Evolutionary conservation across 2,888 invertebrate species (phyloP).

Genomic region (Nemurella pictetii): DNA sequence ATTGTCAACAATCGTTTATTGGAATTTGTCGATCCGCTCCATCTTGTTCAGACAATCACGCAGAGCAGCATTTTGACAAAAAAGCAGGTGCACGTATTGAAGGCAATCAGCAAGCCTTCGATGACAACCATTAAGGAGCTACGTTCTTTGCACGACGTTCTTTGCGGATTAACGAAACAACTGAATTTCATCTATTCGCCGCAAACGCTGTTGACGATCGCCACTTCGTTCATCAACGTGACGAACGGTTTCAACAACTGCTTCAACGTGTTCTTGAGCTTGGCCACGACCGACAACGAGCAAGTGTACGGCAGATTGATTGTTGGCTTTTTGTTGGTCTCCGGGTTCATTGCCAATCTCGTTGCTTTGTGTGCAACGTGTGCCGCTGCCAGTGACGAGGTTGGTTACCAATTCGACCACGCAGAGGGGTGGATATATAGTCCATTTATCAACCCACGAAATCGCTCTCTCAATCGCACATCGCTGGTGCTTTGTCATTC

Average conservation of each 20-base stretch:
- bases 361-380: neutral
- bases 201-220: constrained; percentile 42
- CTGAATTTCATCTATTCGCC: constrained; percentile 43
- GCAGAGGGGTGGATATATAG: too few relatives aligned
- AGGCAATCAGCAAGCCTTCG: constrained; percentile 6
- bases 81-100: constrained; percentile 10
- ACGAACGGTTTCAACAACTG: constrained; percentile 27
- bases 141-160: constrained; percentile 42
- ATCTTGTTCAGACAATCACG: neutral
- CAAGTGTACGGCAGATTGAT: neutral
- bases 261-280: constrained; percentile 14
- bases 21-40: constrained; percentile 20
- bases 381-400: constrained; percentile 17
- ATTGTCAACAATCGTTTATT: neutral
- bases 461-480: too few relatives aligned
- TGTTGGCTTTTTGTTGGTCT: constrained; percentile 2
- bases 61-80: neutral
- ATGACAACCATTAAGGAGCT: constrained; percentile 32
- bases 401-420: neutral
- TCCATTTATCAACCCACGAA: too few relatives aligned
- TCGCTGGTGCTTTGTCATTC: too few relatives aligned
- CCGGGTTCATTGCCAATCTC: neutral
- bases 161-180: constrained; percentile 42
- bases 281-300: neutral
- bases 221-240: constrained; percentile 41